Conservation (phyloP, 2,888 invertebrate species). For the Colletes collaris region DNA sequence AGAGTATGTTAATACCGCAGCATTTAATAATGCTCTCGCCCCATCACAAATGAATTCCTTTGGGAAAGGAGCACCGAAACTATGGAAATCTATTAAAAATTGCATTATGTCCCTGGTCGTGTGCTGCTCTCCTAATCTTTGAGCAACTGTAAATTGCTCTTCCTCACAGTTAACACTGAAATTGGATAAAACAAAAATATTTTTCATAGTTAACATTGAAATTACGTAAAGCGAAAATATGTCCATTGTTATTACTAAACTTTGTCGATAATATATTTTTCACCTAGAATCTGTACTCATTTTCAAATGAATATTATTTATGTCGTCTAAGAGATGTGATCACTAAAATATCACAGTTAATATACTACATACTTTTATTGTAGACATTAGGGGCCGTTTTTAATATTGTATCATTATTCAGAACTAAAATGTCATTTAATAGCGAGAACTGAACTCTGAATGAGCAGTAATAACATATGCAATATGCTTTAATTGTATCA, state of each 20-base stretch:
- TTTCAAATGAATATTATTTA: not conserved
- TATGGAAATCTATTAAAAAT: not conserved
- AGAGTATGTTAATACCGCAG: not conserved
- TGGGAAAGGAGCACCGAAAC: not conserved
- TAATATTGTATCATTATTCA: constrained; percentile 6
- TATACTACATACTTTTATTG: constrained; percentile 1
- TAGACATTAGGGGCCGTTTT: constrained; percentile 1
- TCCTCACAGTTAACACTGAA: constrained; percentile 4
- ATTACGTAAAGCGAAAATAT: constrained; percentile 1
- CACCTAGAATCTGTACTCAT: constrained; percentile 1
- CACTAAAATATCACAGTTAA: constrained; percentile 7
- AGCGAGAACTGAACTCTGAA: constrained; percentile 4
- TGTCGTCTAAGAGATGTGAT: not conserved
- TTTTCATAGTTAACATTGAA: not conserved
- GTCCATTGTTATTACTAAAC: not conserved
- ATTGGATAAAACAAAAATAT: not conserved
- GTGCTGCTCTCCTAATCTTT: constrained; percentile 3
- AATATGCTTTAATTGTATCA: not conserved
- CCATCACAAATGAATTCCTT: constrained; percentile 2
- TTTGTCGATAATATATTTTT: constrained; percentile 2
- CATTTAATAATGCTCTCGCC: constrained; percentile 4
- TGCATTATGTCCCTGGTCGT: not conserved
- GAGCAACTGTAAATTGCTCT: not conserved
- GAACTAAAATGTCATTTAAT: constrained; percentile 3
- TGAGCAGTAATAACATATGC: constrained; percentile 1